These are phyloP conservation scores for Netelia inedita DNA, from an alignment of 2,888 invertebrate species.

Conservation along the genomic window DNA sequence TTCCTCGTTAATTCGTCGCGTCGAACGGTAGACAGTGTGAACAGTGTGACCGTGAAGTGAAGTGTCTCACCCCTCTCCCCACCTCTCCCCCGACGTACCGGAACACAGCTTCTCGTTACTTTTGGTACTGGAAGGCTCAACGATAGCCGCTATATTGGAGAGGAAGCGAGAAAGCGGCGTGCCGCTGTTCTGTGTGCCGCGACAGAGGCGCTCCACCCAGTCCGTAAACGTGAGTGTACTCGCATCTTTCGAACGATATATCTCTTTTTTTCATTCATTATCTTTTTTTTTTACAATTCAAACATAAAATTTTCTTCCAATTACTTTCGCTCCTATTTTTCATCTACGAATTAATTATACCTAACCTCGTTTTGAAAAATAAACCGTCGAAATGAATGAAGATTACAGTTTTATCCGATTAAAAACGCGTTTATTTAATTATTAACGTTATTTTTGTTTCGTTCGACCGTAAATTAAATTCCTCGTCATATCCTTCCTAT, in stretches of 20 bases:
- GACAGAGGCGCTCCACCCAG: constrained; percentile 87
- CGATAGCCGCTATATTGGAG: constrained; percentile 84
- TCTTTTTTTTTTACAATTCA: background rate
- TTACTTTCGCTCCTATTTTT: background rate
- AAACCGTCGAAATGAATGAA: background rate
- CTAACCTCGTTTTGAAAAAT: background rate
- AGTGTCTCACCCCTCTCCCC: constrained; percentile 16
- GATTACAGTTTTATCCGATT: too few species aligned
- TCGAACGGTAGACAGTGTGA: constrained; percentile 21
- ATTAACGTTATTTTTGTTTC: too few species aligned
- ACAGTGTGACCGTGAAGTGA: constrained; percentile 50
- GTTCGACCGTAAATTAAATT: background rate
- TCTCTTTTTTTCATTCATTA: background rate
- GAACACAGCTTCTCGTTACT: background rate
- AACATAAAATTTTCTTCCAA: background rate
- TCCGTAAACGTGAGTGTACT: constrained; percentile 86
- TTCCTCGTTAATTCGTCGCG: background rate
- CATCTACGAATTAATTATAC: background rate
- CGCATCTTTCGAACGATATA: constrained; percentile 29
- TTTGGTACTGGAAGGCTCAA: constrained; percentile 59
- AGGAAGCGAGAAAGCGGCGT: constrained; percentile 85
- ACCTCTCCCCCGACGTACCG: background rate
- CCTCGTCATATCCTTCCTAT: background rate
- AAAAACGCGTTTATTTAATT: too few species aligned
- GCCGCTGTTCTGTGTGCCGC: constrained; percentile 88